Evolutionary conservation across 1,140 invertebrate genomes (phyloP), one percentile per base, ranked within the genome.

Genomic region (Drosophila nikananu): DNA sequence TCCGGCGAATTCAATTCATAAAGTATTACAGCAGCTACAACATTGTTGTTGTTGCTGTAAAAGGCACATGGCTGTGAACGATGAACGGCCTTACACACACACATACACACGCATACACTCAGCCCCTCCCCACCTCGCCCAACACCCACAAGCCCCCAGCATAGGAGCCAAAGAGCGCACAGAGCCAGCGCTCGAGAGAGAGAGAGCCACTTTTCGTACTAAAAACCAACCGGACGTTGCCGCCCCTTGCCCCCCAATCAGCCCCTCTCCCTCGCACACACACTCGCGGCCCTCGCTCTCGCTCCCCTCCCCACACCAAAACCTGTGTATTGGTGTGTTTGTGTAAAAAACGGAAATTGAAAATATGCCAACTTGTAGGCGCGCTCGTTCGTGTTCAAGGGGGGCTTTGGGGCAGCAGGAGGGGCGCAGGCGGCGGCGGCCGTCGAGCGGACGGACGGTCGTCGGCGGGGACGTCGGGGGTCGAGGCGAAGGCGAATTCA

Each of bases 311-410:
- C 15, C 15, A 15, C 19, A 23, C 35, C 6, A 17, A 5, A 17
- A 32, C 15, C 23, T 25, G 39, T 70, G 39, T 66, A 51, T 42
- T 64, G 51, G 57, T 80, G 81, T 75, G 51, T 77, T 59, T 89
- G 75, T 84, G 65, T 83, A 73, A 73, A 77, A 92, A 92, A 92
- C 91, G 91, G 91, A 92, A 92, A 92, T 92, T 92, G 91, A 92
- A 92, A 92, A 92, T 92, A 92, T 92, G 91, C 91, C 91, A 92
- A 92, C 91, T 92, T 92, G 91, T 92, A 92, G 91, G 91, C 91
- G 91, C 91, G 86, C 81, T 90, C 78, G 78, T 59, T 87, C 65
- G 82, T 61, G 61, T 79, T 62, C 63, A 49, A 51, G 65, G 64
- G 65, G 65, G 64, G 32, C 30, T 27, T 25, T 39, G 71, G 13